Evolutionary conservation across 2,797 vertebrate genomes (phyloP), one percentile per base, ranked within the genome.

Genomic region (Tangara arthus): DNA sequence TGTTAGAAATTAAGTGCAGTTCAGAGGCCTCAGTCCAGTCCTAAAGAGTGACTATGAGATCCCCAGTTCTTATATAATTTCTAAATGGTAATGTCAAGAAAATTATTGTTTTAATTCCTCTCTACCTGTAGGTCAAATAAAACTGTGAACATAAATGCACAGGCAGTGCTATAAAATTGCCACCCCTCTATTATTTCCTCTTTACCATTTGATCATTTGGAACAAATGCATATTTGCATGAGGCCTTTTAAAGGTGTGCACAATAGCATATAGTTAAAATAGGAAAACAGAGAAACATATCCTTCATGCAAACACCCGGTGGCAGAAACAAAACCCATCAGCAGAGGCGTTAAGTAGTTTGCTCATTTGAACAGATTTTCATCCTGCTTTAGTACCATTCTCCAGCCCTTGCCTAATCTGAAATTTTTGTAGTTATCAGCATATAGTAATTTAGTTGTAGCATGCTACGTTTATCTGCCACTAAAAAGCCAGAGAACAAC

Each of bases 251-350:
- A 89, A 93, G 32, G 80, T 14, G 35, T 93, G 34, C 32, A 27
- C 24, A 55, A 20, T 6, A 83, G 12, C 11, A 39, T 41, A 69
- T 52, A 12, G 8, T 92, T 86, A 84, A 93, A 94, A 82, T 24
- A 56, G 11, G 41, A 79, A 92, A 93, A 37, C 35, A 87, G 61
- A 80, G 47, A 97, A 95, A 94, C 79, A 85, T 47, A 88, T 60
- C 55, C 55, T 94, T 90, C 68, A 52, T 47, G 52, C 57, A 42
- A 34, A 39, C 5, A 59, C 24, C 12, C 42, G 28, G 9, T 39
- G 91, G 53, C 16, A 71, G 79, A 78, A 85, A 47, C 57, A 63
- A 12, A 91, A 8, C 22, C 46, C 30, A 65, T 81, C 49, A 82
- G 39, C 46, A 77, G 77, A 70, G 21, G 6, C 69, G 30, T 78